Percentiles rank a stretch among this genome's conserved stretches.
Evolutionary conservation across 53 echinoderm and acorn worm genomes (phyloP).

Genomic region (Crossaster papposus): DNA sequence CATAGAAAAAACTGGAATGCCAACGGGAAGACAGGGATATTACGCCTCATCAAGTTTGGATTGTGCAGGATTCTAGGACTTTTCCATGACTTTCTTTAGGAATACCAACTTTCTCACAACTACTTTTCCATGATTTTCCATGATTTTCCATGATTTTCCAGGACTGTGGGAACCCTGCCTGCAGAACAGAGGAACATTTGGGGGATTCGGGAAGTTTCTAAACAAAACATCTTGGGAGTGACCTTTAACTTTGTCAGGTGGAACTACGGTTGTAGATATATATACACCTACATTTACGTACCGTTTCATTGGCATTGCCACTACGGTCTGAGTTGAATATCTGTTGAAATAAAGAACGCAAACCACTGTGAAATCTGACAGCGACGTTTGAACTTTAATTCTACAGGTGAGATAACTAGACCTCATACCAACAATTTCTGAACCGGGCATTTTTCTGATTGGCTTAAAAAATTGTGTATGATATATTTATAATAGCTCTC

Average conservation of each 20-base stretch:
- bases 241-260: background rate
- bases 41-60: no score
- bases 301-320: conserved; percentile 36
- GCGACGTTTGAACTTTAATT: conserved; percentile 26
- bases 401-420: conserved; percentile 1
- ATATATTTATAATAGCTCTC: background rate
- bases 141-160: no score
- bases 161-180: no score
- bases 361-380: conserved; percentile 22
- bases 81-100: no score
- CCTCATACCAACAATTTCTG: background rate
- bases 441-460: background rate
- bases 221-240: background rate
- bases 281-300: background rate
- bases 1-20: no score
- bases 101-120: no score
- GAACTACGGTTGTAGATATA: background rate
- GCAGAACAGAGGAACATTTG: no score
- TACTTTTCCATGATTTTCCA: no score
- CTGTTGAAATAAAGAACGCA: conserved; percentile 50
- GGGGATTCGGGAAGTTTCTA: no score
- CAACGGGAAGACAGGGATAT: no score
- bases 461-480: background rate
- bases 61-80: no score
- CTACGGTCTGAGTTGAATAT: conserved; percentile 44